Evolutionary conservation across 2,888 invertebrate genomes (phyloP), one percentile per base, ranked within the genome.

Genomic region (Drosophila melanosoma): DNA sequence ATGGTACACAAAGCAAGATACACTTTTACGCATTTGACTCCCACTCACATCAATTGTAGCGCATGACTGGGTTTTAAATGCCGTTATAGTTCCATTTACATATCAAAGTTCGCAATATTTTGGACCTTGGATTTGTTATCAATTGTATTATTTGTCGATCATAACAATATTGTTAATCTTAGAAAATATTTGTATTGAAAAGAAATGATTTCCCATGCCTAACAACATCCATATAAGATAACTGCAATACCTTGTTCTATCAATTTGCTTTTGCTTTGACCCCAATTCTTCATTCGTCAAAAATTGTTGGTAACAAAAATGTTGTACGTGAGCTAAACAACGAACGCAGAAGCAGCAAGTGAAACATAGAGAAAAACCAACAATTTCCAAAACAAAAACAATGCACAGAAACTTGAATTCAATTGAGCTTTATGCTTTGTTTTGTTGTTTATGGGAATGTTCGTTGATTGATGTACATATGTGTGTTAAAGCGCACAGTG

Each of bases 91-190:
- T 36, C 32, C 29, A 62, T 36, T 54, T 73, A 66, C 74, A 76
- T 83, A 56, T 75, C 54, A 64, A 73, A 70, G 52, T 60, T 69
- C 63, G 70, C 81, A 86, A 74, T 86, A 58, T 57, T 67, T 26
- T 85, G 88, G 81, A 89, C 90, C 89, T 87, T 90, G 86, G 69
- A 86, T 87, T 81, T 90, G 81, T 87, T 82, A 84, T 45, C 7
- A 45, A 45, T 12, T 12, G 77, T 82, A 75, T 74, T 75, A 76
- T 56, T 52, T 60, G 66, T 65, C 60, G 29, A n/a, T 29, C 29
- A 6, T 29, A 29, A 6, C 29, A 29, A 29, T 29, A 5, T 29
- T 29, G 6, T 59, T 53, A 12, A 40, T 40, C 2, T 35, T 23
- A 15, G 11, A n/a, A 67, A 67, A 54, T 17, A 49, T 53, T 67